Conservation (phyloP, 2,888 invertebrate species). For the Hirtodrosophila alboralis region DNA sequence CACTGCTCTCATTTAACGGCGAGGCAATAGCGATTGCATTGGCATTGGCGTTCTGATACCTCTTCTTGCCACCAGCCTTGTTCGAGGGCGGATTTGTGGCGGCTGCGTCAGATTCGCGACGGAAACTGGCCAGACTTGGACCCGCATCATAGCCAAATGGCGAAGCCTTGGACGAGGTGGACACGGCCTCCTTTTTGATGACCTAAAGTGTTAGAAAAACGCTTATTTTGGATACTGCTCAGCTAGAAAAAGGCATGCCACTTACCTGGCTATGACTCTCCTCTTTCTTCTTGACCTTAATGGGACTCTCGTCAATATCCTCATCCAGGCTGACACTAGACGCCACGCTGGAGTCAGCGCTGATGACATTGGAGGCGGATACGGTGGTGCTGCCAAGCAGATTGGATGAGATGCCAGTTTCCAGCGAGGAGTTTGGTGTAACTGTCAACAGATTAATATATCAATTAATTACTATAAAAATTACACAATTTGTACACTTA, state of each 20-base stretch:
- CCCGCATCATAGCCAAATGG: slow-evolving; percentile 82
- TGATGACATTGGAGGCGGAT: slow-evolving; percentile 84
- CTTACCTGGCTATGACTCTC: slow-evolving; percentile 81
- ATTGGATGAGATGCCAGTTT: slow-evolving; percentile 85
- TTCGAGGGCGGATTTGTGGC: slow-evolving; percentile 60
- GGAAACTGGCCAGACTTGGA: slow-evolving; percentile 60
- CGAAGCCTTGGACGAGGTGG: slow-evolving; percentile 83
- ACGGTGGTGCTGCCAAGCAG: slow-evolving; percentile 91
- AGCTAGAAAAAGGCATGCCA: neutral
- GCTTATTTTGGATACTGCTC: neutral
- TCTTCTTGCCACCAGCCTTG: slow-evolving; percentile 65
- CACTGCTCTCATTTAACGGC: slow-evolving; percentile 41
- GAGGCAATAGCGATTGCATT: slow-evolving; percentile 49
- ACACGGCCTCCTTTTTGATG: slow-evolving; percentile 84
- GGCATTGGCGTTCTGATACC: slow-evolving; percentile 65
- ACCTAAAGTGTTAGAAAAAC: slow-evolving; percentile 58
- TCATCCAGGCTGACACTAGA: slow-evolving; percentile 84
- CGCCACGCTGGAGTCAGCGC: slow-evolving; percentile 85
- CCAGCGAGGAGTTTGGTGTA: slow-evolving; percentile 84
- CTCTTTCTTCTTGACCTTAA: slow-evolving; percentile 84
- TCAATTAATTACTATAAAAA: neutral
- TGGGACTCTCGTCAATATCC: slow-evolving; percentile 83
- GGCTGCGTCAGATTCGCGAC: slow-evolving; percentile 73
- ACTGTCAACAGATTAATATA: slow-evolving; percentile 58
- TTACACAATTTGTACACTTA: slow-evolving; percentile 62